Conservation (phyloP, 2,888 invertebrate genomes). For the Baronia brevicornis region DNA sequence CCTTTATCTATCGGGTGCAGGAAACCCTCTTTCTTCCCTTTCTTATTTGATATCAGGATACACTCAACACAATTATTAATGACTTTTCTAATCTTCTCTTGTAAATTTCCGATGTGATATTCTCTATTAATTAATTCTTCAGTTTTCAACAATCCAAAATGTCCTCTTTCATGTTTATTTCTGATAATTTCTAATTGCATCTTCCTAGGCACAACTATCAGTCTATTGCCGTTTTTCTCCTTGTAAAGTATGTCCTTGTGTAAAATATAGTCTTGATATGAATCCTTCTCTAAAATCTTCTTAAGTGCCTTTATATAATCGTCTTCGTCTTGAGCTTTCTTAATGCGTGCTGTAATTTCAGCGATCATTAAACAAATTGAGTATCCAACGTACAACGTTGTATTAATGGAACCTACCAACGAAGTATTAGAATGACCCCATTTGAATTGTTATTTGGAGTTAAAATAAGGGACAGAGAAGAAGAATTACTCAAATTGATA, state of each 20-base stretch:
- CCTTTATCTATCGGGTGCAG: slow-evolving; percentile 32
- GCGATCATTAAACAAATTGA: too few species aligned
- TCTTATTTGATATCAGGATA: slow-evolving; percentile 16
- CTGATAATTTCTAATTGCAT: slow-evolving; percentile 31
- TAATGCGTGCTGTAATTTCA: slow-evolving; percentile 8
- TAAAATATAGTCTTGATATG: slow-evolving; percentile 17
- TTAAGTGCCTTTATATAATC: slow-evolving; percentile 13
- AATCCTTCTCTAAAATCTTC: slow-evolving; percentile 18
- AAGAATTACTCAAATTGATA: too few species aligned
- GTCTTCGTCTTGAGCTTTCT: slow-evolving; percentile 21
- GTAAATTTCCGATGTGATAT: slow-evolving; percentile 18
- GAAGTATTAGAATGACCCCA: too few species aligned
- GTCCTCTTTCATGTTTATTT: slow-evolving; percentile 21
- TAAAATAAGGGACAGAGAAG: too few species aligned
- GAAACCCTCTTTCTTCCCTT: slow-evolving; percentile 30
- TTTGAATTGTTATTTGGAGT: too few species aligned
- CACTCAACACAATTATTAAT: slow-evolving; percentile 20
- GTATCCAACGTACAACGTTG: too few species aligned
- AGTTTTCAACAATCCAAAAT: slow-evolving; percentile 22
- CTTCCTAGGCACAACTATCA: slow-evolving; percentile 21
- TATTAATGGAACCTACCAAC: too few species aligned
- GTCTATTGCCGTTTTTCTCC: slow-evolving; percentile 14
- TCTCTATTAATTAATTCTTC: slow-evolving; percentile 21
- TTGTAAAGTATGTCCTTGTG: slow-evolving; percentile 17
- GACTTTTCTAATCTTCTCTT: slow-evolving; percentile 11